phyloP scores from a whole-genome alignment of 37 sponge, comb jelly and placozoan genomes.

The Beroe forskalii region DNA sequence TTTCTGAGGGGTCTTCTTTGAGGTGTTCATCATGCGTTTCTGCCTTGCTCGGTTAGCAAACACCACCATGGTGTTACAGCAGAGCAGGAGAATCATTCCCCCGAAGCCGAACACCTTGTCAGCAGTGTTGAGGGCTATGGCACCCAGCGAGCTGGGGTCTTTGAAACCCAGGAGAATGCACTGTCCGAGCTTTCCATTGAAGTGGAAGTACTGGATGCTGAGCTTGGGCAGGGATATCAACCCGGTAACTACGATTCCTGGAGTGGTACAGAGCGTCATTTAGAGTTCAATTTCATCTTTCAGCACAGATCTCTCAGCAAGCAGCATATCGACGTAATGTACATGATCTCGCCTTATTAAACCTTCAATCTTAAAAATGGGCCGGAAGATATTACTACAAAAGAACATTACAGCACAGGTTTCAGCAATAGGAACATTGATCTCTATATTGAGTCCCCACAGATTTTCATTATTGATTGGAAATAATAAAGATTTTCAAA shows the following conservation, averaged over 20 bases:
- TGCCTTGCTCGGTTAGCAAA: background rate
- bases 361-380: no score
- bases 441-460: no score
- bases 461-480: no score
- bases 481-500: no score
- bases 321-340: no score
- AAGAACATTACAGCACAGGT: no score
- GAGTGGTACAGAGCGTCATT: background rate
- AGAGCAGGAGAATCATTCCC: background rate
- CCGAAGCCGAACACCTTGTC: constrained; percentile 36
- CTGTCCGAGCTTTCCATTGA: constrained; percentile 11
- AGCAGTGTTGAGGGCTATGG: constrained; percentile 18
- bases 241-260: constrained; percentile 7
- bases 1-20: constrained; percentile 14
- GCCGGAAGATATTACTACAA: no score
- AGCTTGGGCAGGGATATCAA: constrained; percentile 38
- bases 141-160: background rate
- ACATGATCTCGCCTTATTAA: no score
- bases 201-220: constrained; percentile 7
- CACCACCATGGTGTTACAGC: constrained; percentile 7
- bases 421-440: no score
- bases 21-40: background rate
- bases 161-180: constrained; percentile 32
- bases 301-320: no score
- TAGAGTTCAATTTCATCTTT: no score